A percentile compares a stretch with the other conserved stretches of the same genome.
phyloP scores from a whole-genome alignment of 1,140 invertebrate species.

The Vanessa atalanta region DNA sequence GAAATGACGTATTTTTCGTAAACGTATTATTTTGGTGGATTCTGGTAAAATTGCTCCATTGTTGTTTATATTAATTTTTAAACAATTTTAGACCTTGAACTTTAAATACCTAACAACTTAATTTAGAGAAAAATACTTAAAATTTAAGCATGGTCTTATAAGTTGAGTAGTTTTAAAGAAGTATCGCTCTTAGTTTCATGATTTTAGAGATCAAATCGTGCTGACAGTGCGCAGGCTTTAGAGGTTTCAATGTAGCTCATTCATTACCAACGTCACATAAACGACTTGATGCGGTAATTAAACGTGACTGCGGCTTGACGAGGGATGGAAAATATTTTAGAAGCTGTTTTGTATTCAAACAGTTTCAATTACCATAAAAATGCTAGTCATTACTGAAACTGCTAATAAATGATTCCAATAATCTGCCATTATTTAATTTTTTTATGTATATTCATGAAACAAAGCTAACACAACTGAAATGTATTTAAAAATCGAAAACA shows the following conservation, averaged over 20 bases:
- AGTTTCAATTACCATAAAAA: neutral
- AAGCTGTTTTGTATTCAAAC: neutral
- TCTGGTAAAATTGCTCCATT: neutral
- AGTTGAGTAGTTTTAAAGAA: neutral
- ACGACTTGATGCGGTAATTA: conserved; percentile 27
- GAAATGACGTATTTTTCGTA: neutral
- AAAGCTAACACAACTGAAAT: too few species aligned
- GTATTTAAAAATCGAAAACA: too few species aligned
- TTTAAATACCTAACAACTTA: neutral
- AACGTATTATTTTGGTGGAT: neutral
- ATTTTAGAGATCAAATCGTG: neutral
- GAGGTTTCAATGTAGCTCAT: conserved; percentile 11
- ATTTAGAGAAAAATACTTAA: neutral
- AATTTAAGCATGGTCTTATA: conserved; percentile 1
- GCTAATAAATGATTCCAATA: neutral
- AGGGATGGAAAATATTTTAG: conserved; percentile 17
- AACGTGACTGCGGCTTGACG: conserved; percentile 21
- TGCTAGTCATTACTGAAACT: neutral
- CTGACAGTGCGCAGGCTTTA: neutral
- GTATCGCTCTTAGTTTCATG: neutral
- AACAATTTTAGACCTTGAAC: conserved; percentile 6
- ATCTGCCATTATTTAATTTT: too few species aligned
- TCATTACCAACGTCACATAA: conserved; percentile 23
- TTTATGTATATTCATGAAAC: too few species aligned
- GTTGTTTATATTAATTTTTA: conserved; percentile 3